These are phyloP conservation scores for Oreohelix idahoensis DNA, from an alignment of 1,140 invertebrate genomes.

Conservation along the genomic window DNA sequence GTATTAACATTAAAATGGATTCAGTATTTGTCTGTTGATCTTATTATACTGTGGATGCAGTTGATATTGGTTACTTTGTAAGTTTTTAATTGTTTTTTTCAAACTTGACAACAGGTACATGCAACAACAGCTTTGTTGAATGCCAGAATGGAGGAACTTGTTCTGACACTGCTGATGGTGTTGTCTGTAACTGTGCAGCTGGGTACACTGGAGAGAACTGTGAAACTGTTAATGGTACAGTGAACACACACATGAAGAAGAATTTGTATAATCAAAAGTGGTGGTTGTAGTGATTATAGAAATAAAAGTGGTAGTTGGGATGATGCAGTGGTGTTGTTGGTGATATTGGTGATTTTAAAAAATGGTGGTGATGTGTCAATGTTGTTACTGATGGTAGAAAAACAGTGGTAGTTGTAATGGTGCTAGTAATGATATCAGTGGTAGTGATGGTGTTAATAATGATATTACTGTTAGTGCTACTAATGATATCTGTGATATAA, in stretches of 20 bases:
- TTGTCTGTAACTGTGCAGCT: not conserved
- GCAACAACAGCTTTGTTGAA: not conserved
- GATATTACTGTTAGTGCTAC: too few species aligned
- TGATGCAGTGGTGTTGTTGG: not conserved
- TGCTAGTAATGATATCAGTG: too few species aligned
- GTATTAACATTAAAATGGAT: not conserved
- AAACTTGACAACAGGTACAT: not conserved
- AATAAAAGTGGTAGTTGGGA: not conserved
- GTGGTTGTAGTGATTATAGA: not conserved
- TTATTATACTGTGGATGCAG: not conserved
- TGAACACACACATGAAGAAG: not conserved
- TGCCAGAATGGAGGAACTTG: constrained; percentile 20
- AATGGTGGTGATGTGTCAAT: too few species aligned
- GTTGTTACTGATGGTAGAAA: too few species aligned
- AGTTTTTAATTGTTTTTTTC: not conserved
- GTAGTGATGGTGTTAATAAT: too few species aligned
- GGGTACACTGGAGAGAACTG: constrained; percentile 18
- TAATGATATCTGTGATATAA: too few species aligned
- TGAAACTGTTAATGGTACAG: constrained; percentile 3
- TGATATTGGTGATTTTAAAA: too few species aligned
- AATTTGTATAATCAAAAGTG: not conserved
- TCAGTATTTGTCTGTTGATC: not conserved
- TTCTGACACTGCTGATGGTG: constrained; percentile 9
- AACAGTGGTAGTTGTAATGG: too few species aligned
- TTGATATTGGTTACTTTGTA: not conserved